Percentiles rank a stretch among this genome's conserved stretches.
These are phyloP conservation scores for Pristionchus mayeri DNA, from an alignment of 2,888 invertebrate genomes.

Conservation along the genomic window DNA sequence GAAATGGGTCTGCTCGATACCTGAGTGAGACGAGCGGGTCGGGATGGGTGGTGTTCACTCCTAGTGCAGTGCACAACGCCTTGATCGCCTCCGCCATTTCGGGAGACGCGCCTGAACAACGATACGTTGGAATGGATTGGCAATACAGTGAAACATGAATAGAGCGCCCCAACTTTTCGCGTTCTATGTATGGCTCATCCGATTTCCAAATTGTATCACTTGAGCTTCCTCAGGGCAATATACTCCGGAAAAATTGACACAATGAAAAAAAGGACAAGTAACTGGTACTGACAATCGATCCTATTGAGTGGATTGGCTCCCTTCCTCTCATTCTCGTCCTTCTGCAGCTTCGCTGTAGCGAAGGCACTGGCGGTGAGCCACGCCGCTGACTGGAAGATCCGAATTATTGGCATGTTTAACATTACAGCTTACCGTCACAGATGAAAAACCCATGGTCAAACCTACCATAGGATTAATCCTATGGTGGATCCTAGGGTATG, in stretches of 20 bases:
- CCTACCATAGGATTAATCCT: too few species aligned
- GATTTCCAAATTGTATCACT: neutral
- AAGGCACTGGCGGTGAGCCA: constrained; percentile 47
- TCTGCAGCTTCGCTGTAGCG: constrained; percentile 26
- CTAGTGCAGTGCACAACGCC: constrained; percentile 57
- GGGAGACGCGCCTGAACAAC: neutral
- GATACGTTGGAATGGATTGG: neutral
- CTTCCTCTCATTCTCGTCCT: constrained; percentile 51
- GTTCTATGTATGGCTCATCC: neutral
- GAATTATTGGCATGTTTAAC: neutral
- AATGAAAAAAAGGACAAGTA: too few species aligned
- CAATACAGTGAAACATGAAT: neutral
- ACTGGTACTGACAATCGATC: constrained; percentile 55
- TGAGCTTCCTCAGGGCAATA: neutral
- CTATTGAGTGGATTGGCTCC: constrained; percentile 58
- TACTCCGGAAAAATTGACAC: neutral
- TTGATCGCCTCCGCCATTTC: constrained; percentile 25
- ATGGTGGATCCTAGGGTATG: too few species aligned
- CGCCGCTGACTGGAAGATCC: constrained; percentile 23
- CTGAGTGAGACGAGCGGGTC: constrained; percentile 36
- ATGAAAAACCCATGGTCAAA: too few species aligned
- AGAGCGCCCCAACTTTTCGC: neutral
- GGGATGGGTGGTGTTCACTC: constrained; percentile 51
- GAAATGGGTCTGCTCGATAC: too few species aligned
- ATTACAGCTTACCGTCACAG: too few species aligned